Conservation (phyloP, 30 jellyfish, hydroid and myxozoan genomes). For the Hydractinia echinata region DNA sequence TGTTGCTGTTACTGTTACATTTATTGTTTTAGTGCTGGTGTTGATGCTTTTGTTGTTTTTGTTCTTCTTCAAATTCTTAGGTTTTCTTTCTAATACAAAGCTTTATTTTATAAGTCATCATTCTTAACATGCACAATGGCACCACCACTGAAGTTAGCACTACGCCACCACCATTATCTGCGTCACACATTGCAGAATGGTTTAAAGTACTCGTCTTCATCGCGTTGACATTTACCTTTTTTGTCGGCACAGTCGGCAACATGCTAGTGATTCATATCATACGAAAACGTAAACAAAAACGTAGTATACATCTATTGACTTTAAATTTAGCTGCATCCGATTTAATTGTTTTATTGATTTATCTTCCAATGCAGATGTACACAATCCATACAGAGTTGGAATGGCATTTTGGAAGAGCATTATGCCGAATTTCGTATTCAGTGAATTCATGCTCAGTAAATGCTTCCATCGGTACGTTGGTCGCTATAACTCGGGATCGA, state of each 20-base stretch:
- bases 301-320: constrained; percentile 71
- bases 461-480: constrained; percentile 79
- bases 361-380: constrained; percentile 68
- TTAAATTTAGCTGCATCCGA: constrained; percentile 71
- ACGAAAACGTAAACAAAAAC: constrained; percentile 36
- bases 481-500: constrained; percentile 83
- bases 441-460: constrained; percentile 59
- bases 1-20: too few species aligned
- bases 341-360: constrained; percentile 52
- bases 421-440: constrained; percentile 64
- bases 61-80: too few species aligned
- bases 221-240: constrained; percentile 36
- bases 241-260: constrained; percentile 68
- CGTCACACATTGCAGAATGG: constrained; percentile 19
- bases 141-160: too few species aligned
- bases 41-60: too few species aligned
- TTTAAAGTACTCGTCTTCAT: background rate
- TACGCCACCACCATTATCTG: background rate
- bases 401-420: constrained; percentile 71
- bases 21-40: too few species aligned
- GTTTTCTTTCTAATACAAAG: too few species aligned
- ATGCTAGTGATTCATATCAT: constrained; percentile 54
- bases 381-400: constrained; percentile 42
- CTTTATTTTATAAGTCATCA: too few species aligned
- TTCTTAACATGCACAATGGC: too few species aligned